Evolutionary conservation across 64 coral and sea anemone genomes (phyloP), one percentile per base, ranked within the genome.

Genomic region (Porites australiensis): DNA sequence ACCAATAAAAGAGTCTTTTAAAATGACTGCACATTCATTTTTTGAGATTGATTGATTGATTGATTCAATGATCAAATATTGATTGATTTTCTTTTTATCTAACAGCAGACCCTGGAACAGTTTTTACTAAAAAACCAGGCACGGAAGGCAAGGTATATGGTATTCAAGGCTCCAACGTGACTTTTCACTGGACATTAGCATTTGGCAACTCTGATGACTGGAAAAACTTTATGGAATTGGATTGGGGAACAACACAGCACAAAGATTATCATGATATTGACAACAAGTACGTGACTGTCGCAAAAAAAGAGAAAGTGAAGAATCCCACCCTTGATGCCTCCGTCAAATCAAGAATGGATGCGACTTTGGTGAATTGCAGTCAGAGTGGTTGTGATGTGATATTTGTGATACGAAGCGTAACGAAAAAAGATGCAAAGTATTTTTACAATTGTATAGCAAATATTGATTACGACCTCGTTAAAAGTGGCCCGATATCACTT

Each of bases 321-420:
- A 55, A 55, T 55, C 2, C 53, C 53, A 5, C 0, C 53, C 54
- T 57, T 5, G 7, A 7, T 57, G 12, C 1, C 54, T 57, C 3
- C 48, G 12, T 74, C 46, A 2, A 46, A 74, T 15, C 37, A 0
- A 74, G 45, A 14, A 0, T 74, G 44, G 14, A 14, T 46, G 72
- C 48, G 0, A 14, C 16, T n/a, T 13, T 8, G 19, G 44, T 7
- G 11, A 83, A 83, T 45, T 3, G 13, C 16, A 66, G 27, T 45
- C 60, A 50, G 1, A 5, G n/a, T 13, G 18, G 22, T 47, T 83
- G 79, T 44, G 45, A 66, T 1, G 21, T 50, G 45, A 45, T 19
- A 9, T 83, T 83, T 27, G 23, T 83, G 12, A 66, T 83, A 66
- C 47, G 9, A 10, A 83, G 66, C 8, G 58, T 83, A 22, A 23